Percentiles rank a stretch among this genome's conserved stretches.
Conservation (phyloP, 2,888 invertebrate genomes). For the Cremastinae sp. region DNA sequence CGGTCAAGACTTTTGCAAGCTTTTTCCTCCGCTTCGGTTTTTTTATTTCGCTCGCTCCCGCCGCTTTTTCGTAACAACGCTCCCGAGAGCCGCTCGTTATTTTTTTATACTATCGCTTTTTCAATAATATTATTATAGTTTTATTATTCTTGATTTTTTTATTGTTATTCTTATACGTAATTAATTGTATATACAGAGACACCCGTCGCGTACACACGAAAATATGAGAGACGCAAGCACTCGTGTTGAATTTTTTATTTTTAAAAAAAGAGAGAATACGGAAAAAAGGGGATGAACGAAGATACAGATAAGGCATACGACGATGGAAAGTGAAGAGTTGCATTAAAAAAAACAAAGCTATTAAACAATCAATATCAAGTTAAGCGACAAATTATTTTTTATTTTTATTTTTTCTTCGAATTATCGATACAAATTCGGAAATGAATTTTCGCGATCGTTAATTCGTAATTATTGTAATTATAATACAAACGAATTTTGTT, state of each 20-base stretch:
- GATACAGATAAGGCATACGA: neutral
- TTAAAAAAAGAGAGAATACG: constrained; percentile 3
- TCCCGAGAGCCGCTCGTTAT: constrained; percentile 15
- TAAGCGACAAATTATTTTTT: constrained; percentile 33
- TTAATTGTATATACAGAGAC: constrained; percentile 46
- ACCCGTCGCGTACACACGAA: constrained; percentile 39
- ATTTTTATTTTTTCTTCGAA: constrained; percentile 8
- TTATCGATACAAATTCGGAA: constrained; percentile 60
- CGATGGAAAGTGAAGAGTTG: constrained; percentile 21
- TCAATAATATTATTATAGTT: constrained; percentile 23
- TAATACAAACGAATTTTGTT: constrained; percentile 29
- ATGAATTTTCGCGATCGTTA: constrained; percentile 70
- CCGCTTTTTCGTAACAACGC: constrained; percentile 7
- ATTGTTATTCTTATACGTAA: constrained; percentile 28
- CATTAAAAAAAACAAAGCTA: constrained; percentile 44
- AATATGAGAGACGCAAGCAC: constrained; percentile 50
- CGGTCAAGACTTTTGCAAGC: constrained; percentile 26
- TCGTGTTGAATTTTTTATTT: constrained; percentile 31
- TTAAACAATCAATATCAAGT: neutral
- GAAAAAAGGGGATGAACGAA: constrained; percentile 9
- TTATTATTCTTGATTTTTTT: constrained; percentile 31
- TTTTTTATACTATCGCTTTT: constrained; percentile 21
- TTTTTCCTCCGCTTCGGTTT: constrained; percentile 6
- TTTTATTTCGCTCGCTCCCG: neutral
- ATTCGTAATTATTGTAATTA: constrained; percentile 14